Conservation (phyloP, 2,797 vertebrate species). For the Myoxocephalus aenaeus region DNA sequence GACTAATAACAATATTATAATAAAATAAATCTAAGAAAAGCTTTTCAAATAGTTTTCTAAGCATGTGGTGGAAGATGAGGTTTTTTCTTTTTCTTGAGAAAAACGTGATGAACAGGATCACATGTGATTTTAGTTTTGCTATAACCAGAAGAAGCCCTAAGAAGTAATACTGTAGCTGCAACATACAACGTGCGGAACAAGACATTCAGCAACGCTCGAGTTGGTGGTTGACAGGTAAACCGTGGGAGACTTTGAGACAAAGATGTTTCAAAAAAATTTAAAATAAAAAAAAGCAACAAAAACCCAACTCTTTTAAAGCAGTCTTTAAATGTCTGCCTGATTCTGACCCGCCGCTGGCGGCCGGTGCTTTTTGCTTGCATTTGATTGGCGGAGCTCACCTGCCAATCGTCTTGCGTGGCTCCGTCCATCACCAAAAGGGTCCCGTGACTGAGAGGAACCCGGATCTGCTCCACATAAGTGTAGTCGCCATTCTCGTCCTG, state of each 20-base stretch:
- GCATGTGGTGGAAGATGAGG: neutral
- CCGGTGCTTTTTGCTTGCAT: neutral
- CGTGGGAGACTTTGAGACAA: neutral
- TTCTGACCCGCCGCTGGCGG: neutral
- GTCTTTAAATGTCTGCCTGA: neutral
- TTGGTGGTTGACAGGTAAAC: neutral
- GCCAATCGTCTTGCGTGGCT: conserved; percentile 95
- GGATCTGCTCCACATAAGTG: conserved; percentile 88
- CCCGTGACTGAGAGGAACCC: conserved; percentile 90
- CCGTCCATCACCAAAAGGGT: conserved; percentile 94
- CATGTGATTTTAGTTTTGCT: neutral
- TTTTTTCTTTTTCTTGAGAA: neutral
- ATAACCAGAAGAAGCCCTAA: neutral
- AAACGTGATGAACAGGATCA: neutral
- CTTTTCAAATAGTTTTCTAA: neutral
- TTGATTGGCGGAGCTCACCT: conserved; percentile 83
- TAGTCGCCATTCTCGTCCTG: conserved; percentile 93
- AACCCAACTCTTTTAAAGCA: too few species aligned
- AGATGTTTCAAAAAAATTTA: neutral
- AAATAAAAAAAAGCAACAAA: too few species aligned
- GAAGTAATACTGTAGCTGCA: neutral
- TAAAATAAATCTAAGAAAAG: neutral
- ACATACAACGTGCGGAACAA: neutral
- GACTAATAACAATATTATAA: too few species aligned
- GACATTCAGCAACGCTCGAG: neutral